Conservation (phyloP, 2,888 invertebrate species). For the Caenorhabditis afra region DNA sequence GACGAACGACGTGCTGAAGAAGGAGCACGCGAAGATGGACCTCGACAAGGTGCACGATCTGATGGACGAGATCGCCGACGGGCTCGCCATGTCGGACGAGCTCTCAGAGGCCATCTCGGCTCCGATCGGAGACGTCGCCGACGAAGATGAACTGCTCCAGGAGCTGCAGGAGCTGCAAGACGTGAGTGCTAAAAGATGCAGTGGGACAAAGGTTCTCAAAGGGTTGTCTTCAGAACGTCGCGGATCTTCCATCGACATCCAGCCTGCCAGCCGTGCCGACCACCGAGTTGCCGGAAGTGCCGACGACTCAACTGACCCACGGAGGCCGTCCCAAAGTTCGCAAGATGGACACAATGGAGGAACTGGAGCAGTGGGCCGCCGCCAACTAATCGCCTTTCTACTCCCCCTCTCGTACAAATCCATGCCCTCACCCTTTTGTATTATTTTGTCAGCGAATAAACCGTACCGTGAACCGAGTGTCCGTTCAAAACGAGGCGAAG, state of each 20-base stretch:
- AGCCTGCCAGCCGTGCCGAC: conserved; percentile 33
- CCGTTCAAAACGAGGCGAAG: not conserved
- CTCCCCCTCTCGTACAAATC: not conserved
- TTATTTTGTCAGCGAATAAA: not conserved
- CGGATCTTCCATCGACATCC: conserved; percentile 40
- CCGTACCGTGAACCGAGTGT: conserved; percentile 4
- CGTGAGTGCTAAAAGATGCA: conserved; percentile 23
- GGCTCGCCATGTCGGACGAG: conserved; percentile 64
- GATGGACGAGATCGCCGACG: conserved; percentile 72
- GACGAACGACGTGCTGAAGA: conserved; percentile 67
- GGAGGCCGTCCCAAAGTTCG: conserved; percentile 53
- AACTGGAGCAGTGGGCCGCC: conserved; percentile 72
- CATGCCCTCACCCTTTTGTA: conserved; percentile 8
- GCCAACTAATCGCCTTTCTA: conserved; percentile 56
- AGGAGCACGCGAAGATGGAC: conserved; percentile 66
- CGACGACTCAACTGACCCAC: conserved; percentile 50
- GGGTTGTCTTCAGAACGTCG: conserved; percentile 49
- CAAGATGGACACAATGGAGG: conserved; percentile 66
- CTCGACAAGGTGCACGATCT: conserved; percentile 70
- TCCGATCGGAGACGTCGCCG: conserved; percentile 64
- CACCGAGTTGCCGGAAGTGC: conserved; percentile 54
- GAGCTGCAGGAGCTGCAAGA: conserved; percentile 68
- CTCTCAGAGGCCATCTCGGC: conserved; percentile 66
- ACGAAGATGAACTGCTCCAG: conserved; percentile 68
- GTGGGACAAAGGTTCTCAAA: too few relatives aligned